These are phyloP conservation scores for Globodera rostochiensis DNA, from an alignment of 1,140 invertebrate genomes.

Conservation along the genomic window DNA sequence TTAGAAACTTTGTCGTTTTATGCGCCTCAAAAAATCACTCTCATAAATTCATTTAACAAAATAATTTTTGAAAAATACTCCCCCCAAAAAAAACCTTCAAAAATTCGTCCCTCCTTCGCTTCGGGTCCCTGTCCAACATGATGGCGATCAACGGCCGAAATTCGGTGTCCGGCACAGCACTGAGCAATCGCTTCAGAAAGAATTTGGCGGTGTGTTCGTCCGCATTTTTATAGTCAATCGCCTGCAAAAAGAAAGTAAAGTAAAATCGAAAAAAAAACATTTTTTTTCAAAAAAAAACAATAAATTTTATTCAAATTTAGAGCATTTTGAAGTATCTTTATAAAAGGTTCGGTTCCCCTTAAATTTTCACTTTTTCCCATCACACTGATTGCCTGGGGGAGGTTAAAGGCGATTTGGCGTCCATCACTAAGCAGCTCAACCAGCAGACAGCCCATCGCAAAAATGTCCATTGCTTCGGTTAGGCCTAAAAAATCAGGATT, in stretches of 20 bases:
- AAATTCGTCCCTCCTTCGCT: constrained; percentile 41
- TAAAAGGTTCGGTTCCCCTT: background rate
- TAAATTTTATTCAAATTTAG: no score
- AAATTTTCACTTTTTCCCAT: no score
- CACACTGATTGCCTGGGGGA: constrained; percentile 23
- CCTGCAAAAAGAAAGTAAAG: constrained; percentile 6
- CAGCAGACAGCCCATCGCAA: constrained; percentile 60
- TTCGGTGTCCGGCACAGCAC: constrained; percentile 40
- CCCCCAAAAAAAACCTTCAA: constrained; percentile 29
- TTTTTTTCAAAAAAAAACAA: no score
- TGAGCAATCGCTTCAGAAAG: constrained; percentile 41
- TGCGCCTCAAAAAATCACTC: no score
- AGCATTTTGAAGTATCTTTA: no score
- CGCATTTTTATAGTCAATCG: constrained; percentile 54
- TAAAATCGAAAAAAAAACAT: no score
- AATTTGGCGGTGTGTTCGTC: constrained; percentile 36
- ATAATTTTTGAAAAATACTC: constrained; percentile 15
- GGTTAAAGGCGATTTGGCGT: constrained; percentile 56
- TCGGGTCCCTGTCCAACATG: constrained; percentile 52
- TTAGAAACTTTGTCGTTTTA: no score
- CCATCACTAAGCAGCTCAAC: constrained; percentile 61
- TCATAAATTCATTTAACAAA: no score
- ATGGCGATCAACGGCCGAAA: constrained; percentile 47
- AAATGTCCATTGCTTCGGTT: constrained; percentile 64
- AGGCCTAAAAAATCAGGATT: constrained; percentile 39